Percentiles rank a stretch among this genome's conserved stretches.
These are phyloP conservation scores for Mugil cephalus DNA, from an alignment of 2,113 vertebrate species.

Conservation along the genomic window DNA sequence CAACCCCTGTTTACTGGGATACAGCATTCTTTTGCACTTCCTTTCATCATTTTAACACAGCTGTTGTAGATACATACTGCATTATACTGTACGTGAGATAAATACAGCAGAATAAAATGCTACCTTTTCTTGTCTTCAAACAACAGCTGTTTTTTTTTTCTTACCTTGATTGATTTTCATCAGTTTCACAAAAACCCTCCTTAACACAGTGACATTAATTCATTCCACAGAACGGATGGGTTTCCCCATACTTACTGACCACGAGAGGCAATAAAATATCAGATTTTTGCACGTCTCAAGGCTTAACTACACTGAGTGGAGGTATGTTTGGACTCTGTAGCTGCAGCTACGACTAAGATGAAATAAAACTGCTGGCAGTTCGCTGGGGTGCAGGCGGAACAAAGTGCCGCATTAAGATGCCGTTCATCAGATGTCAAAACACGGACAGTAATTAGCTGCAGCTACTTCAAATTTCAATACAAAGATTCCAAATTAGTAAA, in stretches of 20 bases:
- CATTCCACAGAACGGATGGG: not conserved
- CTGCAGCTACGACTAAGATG: too few relatives aligned
- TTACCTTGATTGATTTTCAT: slow-evolving; percentile 21
- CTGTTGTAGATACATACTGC: not conserved
- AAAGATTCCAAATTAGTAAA: not conserved
- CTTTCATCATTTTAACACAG: not conserved
- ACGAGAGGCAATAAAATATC: not conserved
- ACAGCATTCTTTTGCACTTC: not conserved
- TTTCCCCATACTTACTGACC: not conserved
- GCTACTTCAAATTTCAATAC: not conserved
- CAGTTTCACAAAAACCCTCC: not conserved
- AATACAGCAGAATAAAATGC: not conserved
- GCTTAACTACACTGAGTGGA: too few relatives aligned
- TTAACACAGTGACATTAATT: slow-evolving; percentile 1
- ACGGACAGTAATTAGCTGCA: not conserved
- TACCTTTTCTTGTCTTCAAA: not conserved
- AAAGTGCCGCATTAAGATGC: too few relatives aligned
- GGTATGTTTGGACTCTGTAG: too few relatives aligned
- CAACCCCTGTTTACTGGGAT: not conserved
- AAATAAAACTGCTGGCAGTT: too few relatives aligned
- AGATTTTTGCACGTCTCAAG: not conserved
- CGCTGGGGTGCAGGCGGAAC: too few relatives aligned
- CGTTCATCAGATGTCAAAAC: not conserved
- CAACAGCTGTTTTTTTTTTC: slow-evolving; percentile 17
- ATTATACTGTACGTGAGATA: not conserved